Evolutionary conservation across 2,113 vertebrate genomes (phyloP).

Genomic region (Ariopsis seemanni): DNA sequence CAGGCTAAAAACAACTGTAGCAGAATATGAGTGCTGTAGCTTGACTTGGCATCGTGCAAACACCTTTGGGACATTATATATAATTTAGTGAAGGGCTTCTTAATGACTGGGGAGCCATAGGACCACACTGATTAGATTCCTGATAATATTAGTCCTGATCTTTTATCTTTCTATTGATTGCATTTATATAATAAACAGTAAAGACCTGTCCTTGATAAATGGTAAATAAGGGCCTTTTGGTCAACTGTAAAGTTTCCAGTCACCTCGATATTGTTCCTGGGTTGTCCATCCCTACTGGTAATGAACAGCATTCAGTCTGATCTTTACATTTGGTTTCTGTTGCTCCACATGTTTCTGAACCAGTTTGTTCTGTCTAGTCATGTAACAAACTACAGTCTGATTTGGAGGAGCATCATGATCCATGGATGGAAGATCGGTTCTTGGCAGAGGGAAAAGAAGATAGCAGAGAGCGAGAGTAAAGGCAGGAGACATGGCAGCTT

Average conservation of each 20-base stretch:
- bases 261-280: neutral
- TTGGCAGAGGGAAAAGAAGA: neutral
- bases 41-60: slow-evolving; percentile 37
- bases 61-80: slow-evolving; percentile 31
- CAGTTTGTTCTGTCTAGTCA: neutral
- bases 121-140: neutral
- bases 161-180: neutral
- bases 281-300: neutral
- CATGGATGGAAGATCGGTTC: neutral
- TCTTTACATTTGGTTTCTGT: neutral
- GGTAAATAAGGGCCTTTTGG: neutral
- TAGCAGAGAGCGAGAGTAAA: neutral
- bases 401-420: neutral
- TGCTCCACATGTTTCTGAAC: neutral
- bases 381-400: neutral
- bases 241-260: neutral
- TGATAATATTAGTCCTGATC: neutral
- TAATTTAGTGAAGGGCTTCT: slow-evolving; percentile 18
- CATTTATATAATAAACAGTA: neutral
- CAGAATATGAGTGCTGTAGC: slow-evolving; percentile 25
- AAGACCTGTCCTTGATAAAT: neutral
- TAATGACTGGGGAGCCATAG: neutral
- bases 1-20: slow-evolving; percentile 9
- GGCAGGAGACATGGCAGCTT: neutral
- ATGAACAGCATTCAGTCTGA: neutral